These are phyloP conservation scores for Rostratula benghalensis DNA, from an alignment of 2,113 vertebrate species.

Conservation along the genomic window DNA sequence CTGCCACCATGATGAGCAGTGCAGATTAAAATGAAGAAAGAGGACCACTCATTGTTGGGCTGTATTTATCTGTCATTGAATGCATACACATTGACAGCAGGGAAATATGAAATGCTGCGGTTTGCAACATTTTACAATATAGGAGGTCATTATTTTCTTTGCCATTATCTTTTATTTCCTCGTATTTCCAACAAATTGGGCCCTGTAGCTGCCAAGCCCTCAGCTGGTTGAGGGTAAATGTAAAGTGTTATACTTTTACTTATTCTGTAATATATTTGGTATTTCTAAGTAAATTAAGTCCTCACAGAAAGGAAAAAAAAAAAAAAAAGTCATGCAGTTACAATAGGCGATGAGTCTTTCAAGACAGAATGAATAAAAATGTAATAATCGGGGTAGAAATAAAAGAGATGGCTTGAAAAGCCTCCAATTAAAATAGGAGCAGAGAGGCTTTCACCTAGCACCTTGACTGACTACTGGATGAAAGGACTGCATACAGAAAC, in stretches of 20 bases:
- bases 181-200: fast-evolving
- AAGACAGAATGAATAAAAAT: not conserved
- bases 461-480: not conserved
- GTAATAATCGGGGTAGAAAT: not conserved
- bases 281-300: not conserved
- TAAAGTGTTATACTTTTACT: not conserved
- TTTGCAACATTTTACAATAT: not conserved
- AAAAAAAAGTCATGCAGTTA: not conserved
- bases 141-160: not conserved
- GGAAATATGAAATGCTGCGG: not conserved
- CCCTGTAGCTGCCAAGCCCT: not conserved
- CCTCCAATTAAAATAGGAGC: not conserved
- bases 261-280: not conserved
- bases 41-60: not conserved
- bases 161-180: not conserved
- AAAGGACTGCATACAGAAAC: not conserved
- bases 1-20: not conserved
- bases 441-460: not conserved
- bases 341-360: not conserved
- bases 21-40: not conserved
- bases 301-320: not conserved
- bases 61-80: not conserved
- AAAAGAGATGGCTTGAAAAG: not conserved
- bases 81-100: not conserved
- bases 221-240: not conserved